These are phyloP conservation scores for Amblyraja radiata DNA, from an alignment of 2,797 vertebrate species.

Conservation along the genomic window DNA sequence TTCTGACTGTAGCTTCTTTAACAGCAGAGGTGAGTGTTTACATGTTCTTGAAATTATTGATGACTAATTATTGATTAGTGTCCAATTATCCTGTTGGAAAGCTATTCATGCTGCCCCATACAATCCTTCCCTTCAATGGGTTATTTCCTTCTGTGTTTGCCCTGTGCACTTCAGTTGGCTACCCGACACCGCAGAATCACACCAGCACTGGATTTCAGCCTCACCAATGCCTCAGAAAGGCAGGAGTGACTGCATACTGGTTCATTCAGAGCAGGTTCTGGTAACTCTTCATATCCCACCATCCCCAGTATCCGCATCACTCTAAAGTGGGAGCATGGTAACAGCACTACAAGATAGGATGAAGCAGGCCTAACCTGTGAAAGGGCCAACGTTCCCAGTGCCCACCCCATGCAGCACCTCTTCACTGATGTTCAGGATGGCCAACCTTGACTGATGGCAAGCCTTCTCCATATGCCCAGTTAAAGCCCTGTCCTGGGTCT, in stretches of 20 bases:
- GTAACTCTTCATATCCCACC: neutral
- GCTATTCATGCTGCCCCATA: neutral
- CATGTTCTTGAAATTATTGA: neutral
- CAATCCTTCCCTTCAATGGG: neutral
- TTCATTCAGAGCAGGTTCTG: neutral
- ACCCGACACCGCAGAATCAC: neutral
- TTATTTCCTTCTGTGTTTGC: neutral
- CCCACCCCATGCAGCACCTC: neutral
- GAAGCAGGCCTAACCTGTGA: neutral
- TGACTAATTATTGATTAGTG: neutral
- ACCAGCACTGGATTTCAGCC: neutral
- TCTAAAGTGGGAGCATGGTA: neutral
- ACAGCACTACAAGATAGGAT: neutral
- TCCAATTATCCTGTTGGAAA: neutral
- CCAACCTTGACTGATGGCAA: neutral
- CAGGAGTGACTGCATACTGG: neutral
- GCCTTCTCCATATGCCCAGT: neutral
- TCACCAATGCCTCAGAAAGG: neutral
- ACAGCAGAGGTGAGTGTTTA: conserved; percentile 67
- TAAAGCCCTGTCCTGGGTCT: neutral
- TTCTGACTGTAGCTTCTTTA: conserved; percentile 64
- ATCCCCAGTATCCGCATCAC: neutral
- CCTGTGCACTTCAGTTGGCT: neutral
- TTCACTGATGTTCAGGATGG: too few relatives aligned
- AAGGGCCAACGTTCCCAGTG: neutral